phyloP scores from a whole-genome alignment of 2,797 vertebrate species.

The Galago senegalensis region DNA sequence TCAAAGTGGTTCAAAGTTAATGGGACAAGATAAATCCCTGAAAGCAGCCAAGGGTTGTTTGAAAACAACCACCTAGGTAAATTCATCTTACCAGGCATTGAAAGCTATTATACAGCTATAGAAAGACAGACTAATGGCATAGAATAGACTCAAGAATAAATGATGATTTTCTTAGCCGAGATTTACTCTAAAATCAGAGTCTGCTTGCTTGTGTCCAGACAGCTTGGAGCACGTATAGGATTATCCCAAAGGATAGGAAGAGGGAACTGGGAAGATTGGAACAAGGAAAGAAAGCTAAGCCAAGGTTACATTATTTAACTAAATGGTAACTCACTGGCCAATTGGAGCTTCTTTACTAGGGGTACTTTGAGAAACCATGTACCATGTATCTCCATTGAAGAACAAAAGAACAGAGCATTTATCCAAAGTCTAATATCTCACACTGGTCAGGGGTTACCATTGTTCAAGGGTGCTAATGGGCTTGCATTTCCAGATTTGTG shows the following conservation, averaged over 20 bases:
- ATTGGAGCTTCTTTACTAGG: rapidly evolving
- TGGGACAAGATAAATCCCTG: neutral
- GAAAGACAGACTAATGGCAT: neutral
- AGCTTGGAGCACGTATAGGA: neutral
- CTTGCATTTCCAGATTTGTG: neutral
- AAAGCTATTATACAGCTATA: neutral
- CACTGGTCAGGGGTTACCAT: neutral
- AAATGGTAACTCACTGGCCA: neutral
- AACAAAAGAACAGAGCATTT: neutral
- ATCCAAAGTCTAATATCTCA: rapidly evolving
- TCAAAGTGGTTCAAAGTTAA: neutral
- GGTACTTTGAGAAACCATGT: neutral
- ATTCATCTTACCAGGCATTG: neutral
- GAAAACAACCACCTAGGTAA: neutral
- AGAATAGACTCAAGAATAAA: neutral
- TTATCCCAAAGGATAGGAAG: too few relatives aligned
- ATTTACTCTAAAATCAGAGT: neutral
- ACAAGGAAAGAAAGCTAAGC: neutral
- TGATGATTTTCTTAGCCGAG: neutral
- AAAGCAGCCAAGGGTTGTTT: neutral
- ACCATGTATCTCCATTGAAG: rapidly evolving
- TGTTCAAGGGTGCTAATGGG: neutral
- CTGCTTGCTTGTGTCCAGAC: neutral
- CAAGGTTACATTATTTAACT: neutral
- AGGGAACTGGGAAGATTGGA: neutral